phyloP scores from a whole-genome alignment of 2,797 vertebrate species.

The Valencia hispanica region DNA sequence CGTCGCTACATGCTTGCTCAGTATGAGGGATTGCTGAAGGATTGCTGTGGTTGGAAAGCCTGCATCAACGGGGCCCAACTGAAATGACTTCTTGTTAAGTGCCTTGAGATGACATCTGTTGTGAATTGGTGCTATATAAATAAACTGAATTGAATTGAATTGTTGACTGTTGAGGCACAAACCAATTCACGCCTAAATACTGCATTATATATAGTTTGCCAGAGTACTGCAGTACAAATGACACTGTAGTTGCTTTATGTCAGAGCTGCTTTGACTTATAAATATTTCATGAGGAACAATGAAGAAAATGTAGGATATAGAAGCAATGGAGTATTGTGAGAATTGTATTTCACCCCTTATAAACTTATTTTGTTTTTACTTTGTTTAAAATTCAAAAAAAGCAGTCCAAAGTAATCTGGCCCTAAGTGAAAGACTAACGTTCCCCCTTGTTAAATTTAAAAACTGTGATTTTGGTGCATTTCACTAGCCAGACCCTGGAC shows the following conservation, averaged over 20 bases:
- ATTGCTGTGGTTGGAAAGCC: no score
- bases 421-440: neutral
- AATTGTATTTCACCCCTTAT: neutral
- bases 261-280: neutral
- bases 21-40: no score
- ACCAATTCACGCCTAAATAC: neutral
- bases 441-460: neutral
- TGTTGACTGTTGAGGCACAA: neutral
- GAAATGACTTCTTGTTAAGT: no score
- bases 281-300: neutral
- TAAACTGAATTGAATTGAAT: no score
- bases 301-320: neutral
- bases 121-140: no score
- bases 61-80: no score
- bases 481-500: neutral
- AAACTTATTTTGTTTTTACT: neutral
- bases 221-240: neutral
- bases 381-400: neutral
- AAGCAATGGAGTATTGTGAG: neutral
- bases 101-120: no score
- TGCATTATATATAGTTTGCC: neutral
- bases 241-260: neutral
- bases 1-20: no score
- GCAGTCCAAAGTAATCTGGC: neutral
- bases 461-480: neutral